Percentiles rank a stretch among this genome's conserved stretches.
Evolutionary conservation across 1,140 invertebrate genomes (phyloP).

Genomic region (Melitaea cinxia): DNA sequence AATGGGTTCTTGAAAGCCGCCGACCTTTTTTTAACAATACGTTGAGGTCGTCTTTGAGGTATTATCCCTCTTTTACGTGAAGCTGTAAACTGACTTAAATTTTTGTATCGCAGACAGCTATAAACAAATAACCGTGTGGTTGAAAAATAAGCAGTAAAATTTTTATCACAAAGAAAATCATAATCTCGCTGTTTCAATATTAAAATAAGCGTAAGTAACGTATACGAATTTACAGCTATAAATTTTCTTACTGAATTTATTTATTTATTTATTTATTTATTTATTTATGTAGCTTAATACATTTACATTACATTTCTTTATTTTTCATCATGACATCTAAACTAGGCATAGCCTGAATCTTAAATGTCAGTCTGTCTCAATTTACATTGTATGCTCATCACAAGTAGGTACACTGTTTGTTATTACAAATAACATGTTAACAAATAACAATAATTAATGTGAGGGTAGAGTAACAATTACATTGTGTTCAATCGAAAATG

Average conservation of each 20-base stretch:
- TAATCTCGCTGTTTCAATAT: not conserved
- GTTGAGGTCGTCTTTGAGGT: constrained; percentile 4
- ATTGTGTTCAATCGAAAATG: no score
- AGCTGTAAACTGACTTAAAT: constrained; percentile 15
- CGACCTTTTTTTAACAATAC: constrained; percentile 18
- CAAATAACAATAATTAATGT: no score
- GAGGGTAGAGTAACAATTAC: no score
- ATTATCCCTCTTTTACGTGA: constrained; percentile 11
- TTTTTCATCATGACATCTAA: no score
- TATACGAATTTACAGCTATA: not conserved
- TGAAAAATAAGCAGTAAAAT: not conserved
- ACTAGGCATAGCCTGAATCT: no score
- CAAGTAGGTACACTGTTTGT: no score
- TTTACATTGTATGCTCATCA: no score
- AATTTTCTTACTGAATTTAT: not conserved
- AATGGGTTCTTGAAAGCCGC: constrained; percentile 11
- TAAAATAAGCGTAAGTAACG: not conserved
- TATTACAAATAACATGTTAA: no score
- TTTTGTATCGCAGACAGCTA: constrained; percentile 18
- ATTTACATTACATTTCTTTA: no score
- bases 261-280: not conserved
- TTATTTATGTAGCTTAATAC: no score
- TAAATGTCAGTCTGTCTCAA: no score
- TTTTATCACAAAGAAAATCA: not conserved
- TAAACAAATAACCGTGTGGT: constrained; percentile 12